Evolutionary conservation across 2,797 vertebrate genomes (phyloP).

Genomic region (Cichlasoma orientale): DNA sequence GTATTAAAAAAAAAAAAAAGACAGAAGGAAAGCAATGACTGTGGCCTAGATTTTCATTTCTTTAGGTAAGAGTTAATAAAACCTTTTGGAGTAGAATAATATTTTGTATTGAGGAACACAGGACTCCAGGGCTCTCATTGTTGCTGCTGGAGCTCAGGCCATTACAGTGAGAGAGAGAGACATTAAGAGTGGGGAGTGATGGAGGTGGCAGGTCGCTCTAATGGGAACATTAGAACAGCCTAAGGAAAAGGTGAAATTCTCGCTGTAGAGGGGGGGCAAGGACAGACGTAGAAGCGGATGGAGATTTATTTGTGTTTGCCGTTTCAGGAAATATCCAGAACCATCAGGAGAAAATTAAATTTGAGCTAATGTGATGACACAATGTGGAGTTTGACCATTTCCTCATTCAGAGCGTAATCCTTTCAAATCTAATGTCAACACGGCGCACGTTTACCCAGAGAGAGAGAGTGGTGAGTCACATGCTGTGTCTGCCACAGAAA

Average conservation of each 20-base stretch:
- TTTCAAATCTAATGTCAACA: conserved; percentile 44
- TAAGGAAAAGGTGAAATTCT: conserved; percentile 34
- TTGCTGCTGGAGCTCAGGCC: conserved; percentile 35
- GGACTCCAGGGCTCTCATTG: conserved; percentile 19
- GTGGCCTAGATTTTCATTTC: conserved; percentile 1
- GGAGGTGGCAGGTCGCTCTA: conserved; percentile 37
- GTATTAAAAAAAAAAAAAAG: neutral
- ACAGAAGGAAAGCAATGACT: neutral
- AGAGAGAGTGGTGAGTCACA: conserved; percentile 52
- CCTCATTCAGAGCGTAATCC: conserved; percentile 12
- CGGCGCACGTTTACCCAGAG: conserved; percentile 17
- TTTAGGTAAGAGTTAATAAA: conserved; percentile 13
- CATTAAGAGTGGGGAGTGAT: conserved; percentile 22
- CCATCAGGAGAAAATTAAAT: conserved; percentile 11
- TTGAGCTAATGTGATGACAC: conserved; percentile 16
- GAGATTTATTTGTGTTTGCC: neutral
- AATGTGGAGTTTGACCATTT: conserved; percentile 11
- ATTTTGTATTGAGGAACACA: conserved; percentile 24
- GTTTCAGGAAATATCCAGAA: conserved; percentile 1
- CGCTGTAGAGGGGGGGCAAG: conserved; percentile 10
- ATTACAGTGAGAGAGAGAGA: conserved; percentile 30
- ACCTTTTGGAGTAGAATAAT: conserved; percentile 10
- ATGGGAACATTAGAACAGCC: conserved; percentile 42
- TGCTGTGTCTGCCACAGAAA: conserved; percentile 22
- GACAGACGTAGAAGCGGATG: neutral